phyloP scores from a whole-genome alignment of 2,113 vertebrate genomes.

The Vulpes ferrilata region DNA sequence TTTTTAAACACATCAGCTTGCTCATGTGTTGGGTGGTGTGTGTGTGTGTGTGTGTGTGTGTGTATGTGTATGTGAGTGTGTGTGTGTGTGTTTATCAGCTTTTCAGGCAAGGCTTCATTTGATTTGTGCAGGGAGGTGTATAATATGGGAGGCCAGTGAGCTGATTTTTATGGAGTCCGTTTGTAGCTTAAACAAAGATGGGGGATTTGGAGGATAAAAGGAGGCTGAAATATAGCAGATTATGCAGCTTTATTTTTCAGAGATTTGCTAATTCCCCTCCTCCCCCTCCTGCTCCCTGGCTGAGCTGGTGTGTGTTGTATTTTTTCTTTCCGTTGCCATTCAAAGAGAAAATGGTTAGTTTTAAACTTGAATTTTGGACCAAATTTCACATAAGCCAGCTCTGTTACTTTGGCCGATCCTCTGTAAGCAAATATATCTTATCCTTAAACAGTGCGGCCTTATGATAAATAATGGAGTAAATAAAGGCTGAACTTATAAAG shows the following conservation, averaged over 20 bases:
- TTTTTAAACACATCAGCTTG: conserved; percentile 86
- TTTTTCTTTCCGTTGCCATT: conserved; percentile 67
- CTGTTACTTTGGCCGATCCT: neutral
- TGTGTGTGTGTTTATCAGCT: conserved; percentile 82
- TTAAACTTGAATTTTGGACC: conserved; percentile 73
- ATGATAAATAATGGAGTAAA: conserved; percentile 66
- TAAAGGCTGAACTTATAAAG: conserved; percentile 54
- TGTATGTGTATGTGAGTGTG: neutral
- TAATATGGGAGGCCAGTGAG: conserved; percentile 86
- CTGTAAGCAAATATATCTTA: conserved; percentile 46
- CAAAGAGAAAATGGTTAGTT: conserved; percentile 75
- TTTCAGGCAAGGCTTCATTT: conserved; percentile 88
- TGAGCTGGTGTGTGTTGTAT: neutral
- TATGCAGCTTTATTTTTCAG: conserved; percentile 86
- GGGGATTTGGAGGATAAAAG: conserved; percentile 89
- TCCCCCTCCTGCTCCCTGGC: conserved; percentile 13
- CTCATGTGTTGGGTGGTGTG: conserved; percentile 66
- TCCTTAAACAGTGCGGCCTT: conserved; percentile 1
- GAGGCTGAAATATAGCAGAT: conserved; percentile 88
- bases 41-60: neutral
- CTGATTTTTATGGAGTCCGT: conserved; percentile 87
- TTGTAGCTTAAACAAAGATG: conserved; percentile 91
- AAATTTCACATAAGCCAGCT: conserved; percentile 70
- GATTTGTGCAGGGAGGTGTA: conserved; percentile 88
- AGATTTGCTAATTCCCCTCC: conserved; percentile 86